These are phyloP conservation scores for Drosophila lacicola DNA, from an alignment of 2,888 invertebrate genomes.

Conservation along the genomic window DNA sequence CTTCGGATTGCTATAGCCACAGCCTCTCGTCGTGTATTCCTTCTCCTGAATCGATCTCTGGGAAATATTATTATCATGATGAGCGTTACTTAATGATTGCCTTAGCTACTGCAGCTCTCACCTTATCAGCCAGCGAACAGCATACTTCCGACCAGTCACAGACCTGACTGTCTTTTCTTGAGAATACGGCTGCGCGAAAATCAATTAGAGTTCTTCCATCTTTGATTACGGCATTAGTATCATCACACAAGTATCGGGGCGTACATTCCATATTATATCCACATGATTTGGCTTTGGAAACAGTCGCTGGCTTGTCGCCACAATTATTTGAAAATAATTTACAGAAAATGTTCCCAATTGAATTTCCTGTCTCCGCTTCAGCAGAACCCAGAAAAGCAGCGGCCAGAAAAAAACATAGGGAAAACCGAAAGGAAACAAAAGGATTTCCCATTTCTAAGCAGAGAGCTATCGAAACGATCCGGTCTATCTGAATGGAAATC, in stretches of 20 bases:
- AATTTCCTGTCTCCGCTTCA: background rate
- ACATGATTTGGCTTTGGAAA: background rate
- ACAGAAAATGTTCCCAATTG: too few species aligned
- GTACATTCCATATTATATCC: background rate
- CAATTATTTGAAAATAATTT: too few species aligned
- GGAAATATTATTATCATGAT: background rate
- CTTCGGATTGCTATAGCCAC: background rate
- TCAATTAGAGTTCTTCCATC: background rate
- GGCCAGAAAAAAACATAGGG: background rate
- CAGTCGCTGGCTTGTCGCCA: too few species aligned
- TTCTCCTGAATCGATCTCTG: background rate
- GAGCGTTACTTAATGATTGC: background rate
- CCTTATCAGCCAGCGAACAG: background rate
- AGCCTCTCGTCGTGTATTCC: background rate
- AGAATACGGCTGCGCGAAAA: background rate
- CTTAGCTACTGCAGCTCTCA: background rate
- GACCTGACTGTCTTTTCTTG: background rate
- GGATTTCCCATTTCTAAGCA: background rate
- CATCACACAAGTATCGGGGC: background rate
- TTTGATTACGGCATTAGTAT: background rate
- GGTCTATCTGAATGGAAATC: background rate
- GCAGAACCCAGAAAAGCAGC: background rate
- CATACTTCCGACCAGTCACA: background rate
- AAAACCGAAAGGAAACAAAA: background rate
- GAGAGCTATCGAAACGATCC: background rate